phyloP scores from a whole-genome alignment of 2,797 vertebrate species.

The Cichlasoma orientale region DNA sequence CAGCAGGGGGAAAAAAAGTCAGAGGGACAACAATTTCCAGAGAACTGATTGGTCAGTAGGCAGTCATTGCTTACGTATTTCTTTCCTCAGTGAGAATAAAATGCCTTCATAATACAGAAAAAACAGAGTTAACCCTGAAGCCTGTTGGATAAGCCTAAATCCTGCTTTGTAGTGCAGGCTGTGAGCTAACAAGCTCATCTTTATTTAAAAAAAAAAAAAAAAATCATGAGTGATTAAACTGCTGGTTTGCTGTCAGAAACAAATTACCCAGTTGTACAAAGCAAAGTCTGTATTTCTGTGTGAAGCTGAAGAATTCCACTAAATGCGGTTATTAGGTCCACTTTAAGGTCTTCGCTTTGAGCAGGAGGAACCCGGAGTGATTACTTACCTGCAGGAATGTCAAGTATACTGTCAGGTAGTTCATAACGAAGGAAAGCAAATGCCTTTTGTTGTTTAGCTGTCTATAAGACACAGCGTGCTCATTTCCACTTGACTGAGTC shows the following conservation, averaged over 20 bases:
- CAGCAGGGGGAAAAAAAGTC: background rate
- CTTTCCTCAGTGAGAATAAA: background rate
- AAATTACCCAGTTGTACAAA: too few relatives aligned
- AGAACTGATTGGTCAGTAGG: background rate
- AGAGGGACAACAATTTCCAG: background rate
- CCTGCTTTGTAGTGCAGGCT: too few relatives aligned
- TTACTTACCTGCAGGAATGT: conserved; percentile 38
- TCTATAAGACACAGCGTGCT: conserved; percentile 16
- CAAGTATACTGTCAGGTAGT: conserved; percentile 8
- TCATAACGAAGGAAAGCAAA: conserved; percentile 20
- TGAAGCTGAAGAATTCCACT: background rate
- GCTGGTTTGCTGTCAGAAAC: background rate
- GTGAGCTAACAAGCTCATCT: background rate
- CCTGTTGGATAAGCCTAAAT: too few relatives aligned
- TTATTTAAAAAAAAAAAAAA: background rate
- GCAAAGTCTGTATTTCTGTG: background rate
- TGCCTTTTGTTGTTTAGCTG: conserved; percentile 2
- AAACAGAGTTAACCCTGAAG: background rate
- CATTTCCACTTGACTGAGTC: background rate
- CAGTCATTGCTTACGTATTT: background rate
- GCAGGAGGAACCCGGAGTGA: background rate
- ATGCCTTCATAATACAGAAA: background rate
- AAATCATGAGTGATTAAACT: background rate
- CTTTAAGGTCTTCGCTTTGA: background rate
- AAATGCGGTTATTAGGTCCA: background rate